These are phyloP conservation scores for Helicolenus hilgendorfi DNA, from an alignment of 2,797 vertebrate species.

Conservation along the genomic window DNA sequence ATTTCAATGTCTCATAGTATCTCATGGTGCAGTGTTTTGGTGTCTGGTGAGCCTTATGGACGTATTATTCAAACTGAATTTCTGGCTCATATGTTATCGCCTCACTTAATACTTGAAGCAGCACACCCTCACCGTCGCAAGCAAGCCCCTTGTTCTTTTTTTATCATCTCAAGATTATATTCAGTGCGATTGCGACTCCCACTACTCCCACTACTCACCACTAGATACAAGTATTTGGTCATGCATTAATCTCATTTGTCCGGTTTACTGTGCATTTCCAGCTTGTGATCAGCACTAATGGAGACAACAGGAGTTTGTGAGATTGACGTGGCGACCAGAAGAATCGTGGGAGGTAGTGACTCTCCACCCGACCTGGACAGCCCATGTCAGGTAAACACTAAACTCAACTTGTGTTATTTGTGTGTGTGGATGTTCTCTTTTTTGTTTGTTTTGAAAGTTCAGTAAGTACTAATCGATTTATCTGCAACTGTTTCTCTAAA, in stretches of 20 bases:
- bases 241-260: too few relatives aligned
- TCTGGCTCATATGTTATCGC: background rate
- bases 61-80: background rate
- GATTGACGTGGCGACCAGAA: slow-evolving; percentile 85
- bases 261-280: background rate
- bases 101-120: background rate
- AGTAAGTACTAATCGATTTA: background rate
- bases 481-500: background rate
- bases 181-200: background rate
- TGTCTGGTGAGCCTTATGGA: background rate
- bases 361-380: slow-evolving; percentile 83
- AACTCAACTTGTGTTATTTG: background rate
- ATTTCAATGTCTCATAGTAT: too few relatives aligned
- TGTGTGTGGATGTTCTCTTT: background rate
- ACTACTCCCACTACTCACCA: background rate
- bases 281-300: slow-evolving; percentile 78
- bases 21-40: background rate
- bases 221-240: background rate
- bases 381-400: slow-evolving; percentile 78
- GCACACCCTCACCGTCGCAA: too few relatives aligned
- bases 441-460: background rate
- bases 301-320: slow-evolving; percentile 89
- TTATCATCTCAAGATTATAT: background rate
- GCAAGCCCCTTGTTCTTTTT: accelerated
- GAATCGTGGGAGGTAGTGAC: slow-evolving; percentile 86